Evolutionary conservation across 2,797 vertebrate species (phyloP).

Genomic region (Falco novaeseelandiae): DNA sequence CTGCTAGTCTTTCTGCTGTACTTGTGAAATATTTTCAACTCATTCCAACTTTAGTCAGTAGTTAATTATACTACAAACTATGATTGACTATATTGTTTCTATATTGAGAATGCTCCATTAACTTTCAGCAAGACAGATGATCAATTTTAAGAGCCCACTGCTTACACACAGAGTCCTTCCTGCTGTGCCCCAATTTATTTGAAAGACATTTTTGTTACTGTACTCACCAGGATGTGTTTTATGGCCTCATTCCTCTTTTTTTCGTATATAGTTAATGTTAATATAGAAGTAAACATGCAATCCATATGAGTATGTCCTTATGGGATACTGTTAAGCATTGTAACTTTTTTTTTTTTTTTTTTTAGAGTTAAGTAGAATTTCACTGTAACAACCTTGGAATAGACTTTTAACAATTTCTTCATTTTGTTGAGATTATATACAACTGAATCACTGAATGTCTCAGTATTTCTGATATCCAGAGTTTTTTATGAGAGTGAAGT

Average conservation of each 20-base stretch:
- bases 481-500: background rate
- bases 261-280: background rate
- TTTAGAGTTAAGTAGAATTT: background rate
- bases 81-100: slow-evolving; percentile 65
- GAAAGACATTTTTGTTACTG: slow-evolving; percentile 62
- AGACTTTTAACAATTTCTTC: background rate
- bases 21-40: slow-evolving; percentile 25
- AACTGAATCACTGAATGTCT: background rate
- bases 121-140: slow-evolving; percentile 60
- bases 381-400: background rate
- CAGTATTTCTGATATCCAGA: background rate
- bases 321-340: background rate
- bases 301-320: background rate
- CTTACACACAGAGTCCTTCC: slow-evolving; percentile 45
- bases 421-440: background rate
- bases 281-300: background rate
- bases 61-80: slow-evolving; percentile 37
- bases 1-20: background rate
- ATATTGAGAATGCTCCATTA: slow-evolving; percentile 65
- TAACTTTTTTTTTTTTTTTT: background rate
- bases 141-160: slow-evolving; percentile 60
- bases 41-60: slow-evolving; percentile 42
- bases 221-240: slow-evolving; percentile 61
- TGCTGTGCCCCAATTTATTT: slow-evolving; percentile 65
- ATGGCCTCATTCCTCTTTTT: background rate